These are phyloP conservation scores for Nomada goodeniana DNA, from an alignment of 2,888 invertebrate species.

Conservation along the genomic window DNA sequence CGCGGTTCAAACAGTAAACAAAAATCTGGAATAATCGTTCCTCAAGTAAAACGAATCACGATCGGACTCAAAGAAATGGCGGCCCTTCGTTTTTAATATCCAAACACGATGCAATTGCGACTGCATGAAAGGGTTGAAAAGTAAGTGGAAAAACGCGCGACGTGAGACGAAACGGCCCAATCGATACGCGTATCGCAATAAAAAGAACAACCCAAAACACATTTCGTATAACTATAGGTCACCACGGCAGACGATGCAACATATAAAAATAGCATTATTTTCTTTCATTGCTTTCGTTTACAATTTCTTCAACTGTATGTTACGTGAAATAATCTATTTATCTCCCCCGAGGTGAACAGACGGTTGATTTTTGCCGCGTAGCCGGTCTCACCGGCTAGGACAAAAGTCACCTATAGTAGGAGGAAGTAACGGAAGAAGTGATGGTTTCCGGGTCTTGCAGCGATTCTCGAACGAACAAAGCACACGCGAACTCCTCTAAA, in stretches of 20 bases:
- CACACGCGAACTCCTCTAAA: not conserved
- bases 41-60: slow-evolving; percentile 15
- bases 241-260: slow-evolving; percentile 72
- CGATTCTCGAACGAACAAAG: not conserved
- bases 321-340: slow-evolving; percentile 71
- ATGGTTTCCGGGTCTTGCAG: slow-evolving; percentile 40
- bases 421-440: slow-evolving; percentile 44
- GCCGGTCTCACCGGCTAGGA: slow-evolving; percentile 35
- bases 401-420: slow-evolving; percentile 53
- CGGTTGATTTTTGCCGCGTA: slow-evolving; percentile 52
- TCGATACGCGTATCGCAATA: slow-evolving; percentile 48
- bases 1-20: slow-evolving; percentile 33
- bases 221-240: slow-evolving; percentile 68
- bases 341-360: slow-evolving; percentile 58
- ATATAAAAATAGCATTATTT: slow-evolving; percentile 75
- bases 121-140: slow-evolving; percentile 2
- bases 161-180: slow-evolving; percentile 64
- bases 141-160: not conserved
- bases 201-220: slow-evolving; percentile 47
- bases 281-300: slow-evolving; percentile 74
- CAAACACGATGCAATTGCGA: slow-evolving; percentile 15
- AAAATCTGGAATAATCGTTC: slow-evolving; percentile 35
- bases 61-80: slow-evolving; percentile 22
- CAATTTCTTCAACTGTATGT: slow-evolving; percentile 70
- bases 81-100: slow-evolving; percentile 2